phyloP scores from a whole-genome alignment of 2,113 vertebrate genomes.

The Piliocolobus tephrosceles region DNA sequence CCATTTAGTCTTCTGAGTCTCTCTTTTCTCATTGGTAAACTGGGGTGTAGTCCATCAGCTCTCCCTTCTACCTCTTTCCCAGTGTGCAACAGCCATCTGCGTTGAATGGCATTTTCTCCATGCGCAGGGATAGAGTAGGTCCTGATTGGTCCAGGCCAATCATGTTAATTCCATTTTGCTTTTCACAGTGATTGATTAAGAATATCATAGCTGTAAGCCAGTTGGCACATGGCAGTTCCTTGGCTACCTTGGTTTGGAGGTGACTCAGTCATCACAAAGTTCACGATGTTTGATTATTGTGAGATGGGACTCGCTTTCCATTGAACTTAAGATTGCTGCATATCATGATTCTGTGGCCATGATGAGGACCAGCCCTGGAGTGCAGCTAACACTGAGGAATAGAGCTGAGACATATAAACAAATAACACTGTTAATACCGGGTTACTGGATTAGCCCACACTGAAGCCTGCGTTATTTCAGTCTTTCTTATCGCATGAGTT shows the following conservation, averaged over 20 bases:
- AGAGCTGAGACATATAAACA: not conserved
- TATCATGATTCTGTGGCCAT: not conserved
- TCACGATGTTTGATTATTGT: not conserved
- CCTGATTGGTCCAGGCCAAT: not conserved
- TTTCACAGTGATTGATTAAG: not conserved
- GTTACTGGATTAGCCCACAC: not conserved
- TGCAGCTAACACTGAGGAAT: not conserved
- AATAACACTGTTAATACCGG: not conserved
- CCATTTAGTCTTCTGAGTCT: not conserved
- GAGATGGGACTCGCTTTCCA: not conserved
- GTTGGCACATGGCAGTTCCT: not conserved
- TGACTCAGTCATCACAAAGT: not conserved
- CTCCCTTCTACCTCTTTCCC: not conserved
- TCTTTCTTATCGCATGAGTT: not conserved
- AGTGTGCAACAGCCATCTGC: not conserved
- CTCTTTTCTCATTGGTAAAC: not conserved
- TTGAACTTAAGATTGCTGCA: not conserved
- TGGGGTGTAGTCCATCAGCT: not conserved
- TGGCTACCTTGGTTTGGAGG: not conserved
- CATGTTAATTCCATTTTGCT: not conserved
- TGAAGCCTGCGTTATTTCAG: not conserved
- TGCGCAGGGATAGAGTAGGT: accelerated
- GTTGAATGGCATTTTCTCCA: not conserved
- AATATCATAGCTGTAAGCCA: not conserved
- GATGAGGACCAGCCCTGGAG: not conserved